A percentile compares a stretch with the other conserved stretches of the same genome.
These are phyloP conservation scores for Centropus bengalensis DNA, from an alignment of 2,113 vertebrate genomes.

Conservation along the genomic window DNA sequence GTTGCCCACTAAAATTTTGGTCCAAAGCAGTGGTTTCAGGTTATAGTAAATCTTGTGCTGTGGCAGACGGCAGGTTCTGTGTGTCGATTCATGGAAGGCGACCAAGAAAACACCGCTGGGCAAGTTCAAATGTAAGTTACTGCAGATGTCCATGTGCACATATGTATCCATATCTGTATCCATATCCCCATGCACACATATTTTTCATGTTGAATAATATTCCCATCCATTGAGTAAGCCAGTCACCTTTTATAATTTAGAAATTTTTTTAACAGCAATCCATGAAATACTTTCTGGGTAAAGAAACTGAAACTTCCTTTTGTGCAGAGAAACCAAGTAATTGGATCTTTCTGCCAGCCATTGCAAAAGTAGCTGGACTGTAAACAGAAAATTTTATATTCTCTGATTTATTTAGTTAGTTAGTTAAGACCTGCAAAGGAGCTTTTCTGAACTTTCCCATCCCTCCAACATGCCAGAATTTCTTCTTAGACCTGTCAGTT, in stretches of 20 bases:
- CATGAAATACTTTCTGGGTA: not conserved
- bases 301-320: not conserved
- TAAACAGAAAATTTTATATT: not conserved
- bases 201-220: not conserved
- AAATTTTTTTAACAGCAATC: not conserved
- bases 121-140: not conserved
- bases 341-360: not conserved
- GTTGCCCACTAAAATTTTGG: not conserved
- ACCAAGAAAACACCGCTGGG: not conserved
- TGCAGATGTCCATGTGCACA: not conserved
- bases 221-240: not conserved
- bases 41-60: not conserved
- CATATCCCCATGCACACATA: not conserved
- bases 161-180: too few species aligned
- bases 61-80: not conserved
- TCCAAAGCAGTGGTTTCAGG: not conserved
- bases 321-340: not conserved
- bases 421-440: not conserved
- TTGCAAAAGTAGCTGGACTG: not conserved
- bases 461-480: not conserved
- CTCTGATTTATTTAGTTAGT: not conserved
- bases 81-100: not conserved
- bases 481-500: not conserved
- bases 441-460: not conserved
- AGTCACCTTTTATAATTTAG: not conserved